Percentiles rank a stretch among this genome's conserved stretches.
phyloP scores from a whole-genome alignment of 2,113 vertebrate species.

The Alligator mississippiensis region DNA sequence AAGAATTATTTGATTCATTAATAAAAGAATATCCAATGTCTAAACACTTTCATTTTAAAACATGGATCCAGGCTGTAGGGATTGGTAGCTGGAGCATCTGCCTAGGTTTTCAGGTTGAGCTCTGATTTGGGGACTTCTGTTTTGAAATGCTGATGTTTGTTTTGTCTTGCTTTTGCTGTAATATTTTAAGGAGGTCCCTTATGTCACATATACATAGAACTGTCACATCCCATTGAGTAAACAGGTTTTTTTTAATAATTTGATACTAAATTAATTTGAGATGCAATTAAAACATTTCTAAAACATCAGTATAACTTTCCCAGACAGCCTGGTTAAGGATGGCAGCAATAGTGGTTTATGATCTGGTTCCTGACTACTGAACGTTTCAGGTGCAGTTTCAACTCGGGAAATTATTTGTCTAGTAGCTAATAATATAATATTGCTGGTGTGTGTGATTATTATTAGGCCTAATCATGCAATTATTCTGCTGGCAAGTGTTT shows the following conservation, averaged over 20 bases:
- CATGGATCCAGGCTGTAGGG: background rate
- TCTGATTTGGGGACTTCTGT: conserved; percentile 12
- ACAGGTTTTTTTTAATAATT: background rate
- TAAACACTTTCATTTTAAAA: background rate
- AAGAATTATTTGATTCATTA: background rate
- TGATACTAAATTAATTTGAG: background rate
- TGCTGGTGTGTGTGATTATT: background rate
- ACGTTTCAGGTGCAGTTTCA: background rate
- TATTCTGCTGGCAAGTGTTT: background rate
- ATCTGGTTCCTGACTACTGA: background rate
- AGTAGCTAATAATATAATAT: background rate
- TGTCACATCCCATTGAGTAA: background rate
- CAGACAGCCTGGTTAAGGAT: background rate
- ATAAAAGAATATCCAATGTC: background rate
- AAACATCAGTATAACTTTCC: background rate
- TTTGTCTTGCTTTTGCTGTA: background rate
- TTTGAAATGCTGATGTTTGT: background rate
- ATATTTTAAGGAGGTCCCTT: background rate
- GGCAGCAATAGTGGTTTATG: background rate
- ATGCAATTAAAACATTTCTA: background rate
- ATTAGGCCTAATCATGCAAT: fast-evolving
- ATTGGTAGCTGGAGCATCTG: background rate
- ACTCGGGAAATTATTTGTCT: background rate
- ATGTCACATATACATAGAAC: background rate
- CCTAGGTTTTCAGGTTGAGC: background rate